Conservation (phyloP, 2,113 vertebrate genomes). For the Naja naja region DNA sequence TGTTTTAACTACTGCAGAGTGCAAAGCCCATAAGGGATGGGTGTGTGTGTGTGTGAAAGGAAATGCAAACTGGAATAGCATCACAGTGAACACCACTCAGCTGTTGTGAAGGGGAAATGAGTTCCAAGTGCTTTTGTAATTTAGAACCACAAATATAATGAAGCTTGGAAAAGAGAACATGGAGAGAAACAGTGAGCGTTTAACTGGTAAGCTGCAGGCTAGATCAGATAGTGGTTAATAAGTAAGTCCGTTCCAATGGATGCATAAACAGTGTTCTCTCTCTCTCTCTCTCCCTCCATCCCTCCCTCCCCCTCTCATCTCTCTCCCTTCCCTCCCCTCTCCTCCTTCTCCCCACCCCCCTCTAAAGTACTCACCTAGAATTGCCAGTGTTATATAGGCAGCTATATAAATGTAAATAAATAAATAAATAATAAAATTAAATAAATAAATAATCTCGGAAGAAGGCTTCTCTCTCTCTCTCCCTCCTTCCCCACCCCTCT, state of each 20-base stretch:
- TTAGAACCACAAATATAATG: neutral
- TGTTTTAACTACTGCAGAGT: neutral
- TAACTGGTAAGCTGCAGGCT: neutral
- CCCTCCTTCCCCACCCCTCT: fast-evolving
- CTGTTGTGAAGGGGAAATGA: neutral
- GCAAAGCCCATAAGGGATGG: neutral
- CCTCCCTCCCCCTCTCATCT: no score
- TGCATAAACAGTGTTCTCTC: neutral
- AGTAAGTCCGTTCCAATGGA: neutral
- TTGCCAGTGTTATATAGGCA: no score
- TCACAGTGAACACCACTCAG: neutral
- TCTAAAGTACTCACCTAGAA: no score
- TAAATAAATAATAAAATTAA: no score
- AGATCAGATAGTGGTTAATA: neutral
- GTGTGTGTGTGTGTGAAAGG: no score
- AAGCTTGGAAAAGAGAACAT: neutral
- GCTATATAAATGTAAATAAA: no score
- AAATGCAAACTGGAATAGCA: neutral
- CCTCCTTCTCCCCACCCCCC: no score
- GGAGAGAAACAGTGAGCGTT: neutral
- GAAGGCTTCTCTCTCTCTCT: no score
- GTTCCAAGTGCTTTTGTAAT: neutral
- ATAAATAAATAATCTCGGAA: no score
- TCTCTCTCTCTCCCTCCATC: no score
- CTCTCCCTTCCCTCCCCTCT: no score